Conservation (phyloP, 2,888 invertebrate species). For the Drosophila nr. perissopoda region DNA sequence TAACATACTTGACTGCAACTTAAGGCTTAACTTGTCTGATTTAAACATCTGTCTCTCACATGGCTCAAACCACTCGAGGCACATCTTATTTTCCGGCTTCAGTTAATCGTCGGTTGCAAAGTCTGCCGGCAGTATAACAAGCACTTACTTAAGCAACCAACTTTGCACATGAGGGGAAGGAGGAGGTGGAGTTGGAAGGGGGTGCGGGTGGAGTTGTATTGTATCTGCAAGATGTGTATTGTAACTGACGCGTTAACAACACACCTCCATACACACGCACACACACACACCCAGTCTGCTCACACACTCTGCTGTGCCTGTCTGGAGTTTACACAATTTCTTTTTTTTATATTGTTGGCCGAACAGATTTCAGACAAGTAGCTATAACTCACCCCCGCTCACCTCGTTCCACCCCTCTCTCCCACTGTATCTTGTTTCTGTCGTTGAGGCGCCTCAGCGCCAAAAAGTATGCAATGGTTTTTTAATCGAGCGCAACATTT, state of each 20-base stretch:
- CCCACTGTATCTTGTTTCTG: conserved; percentile 1
- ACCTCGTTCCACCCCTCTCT: not conserved
- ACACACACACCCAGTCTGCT: conserved; percentile 1
- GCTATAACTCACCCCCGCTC: not conserved
- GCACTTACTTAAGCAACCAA: conserved; percentile 55
- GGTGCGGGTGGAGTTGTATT: conserved; percentile 3
- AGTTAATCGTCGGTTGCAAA: conserved; percentile 51
- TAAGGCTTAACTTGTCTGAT: not conserved
- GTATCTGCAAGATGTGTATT: conserved; percentile 46
- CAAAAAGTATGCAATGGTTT: conserved; percentile 54
- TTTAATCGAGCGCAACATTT: conserved; percentile 72
- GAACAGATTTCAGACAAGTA: conserved; percentile 53
- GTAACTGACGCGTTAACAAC: conserved; percentile 58
- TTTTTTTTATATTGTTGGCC: conserved; percentile 53
- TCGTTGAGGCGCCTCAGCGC: conserved; percentile 23
- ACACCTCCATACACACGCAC: conserved; percentile 14
- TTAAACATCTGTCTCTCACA: conserved; percentile 18
- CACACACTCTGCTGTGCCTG: conserved; percentile 6
- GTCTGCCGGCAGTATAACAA: conserved; percentile 50
- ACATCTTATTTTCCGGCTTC: conserved; percentile 28
- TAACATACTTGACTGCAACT: not conserved
- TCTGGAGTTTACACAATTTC: conserved; percentile 50
- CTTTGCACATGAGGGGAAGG: not conserved
- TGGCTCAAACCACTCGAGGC: conserved; percentile 2
- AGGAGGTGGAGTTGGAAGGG: not conserved